A percentile compares a stretch with the other conserved stretches of the same genome.
phyloP scores from a whole-genome alignment of 1,140 invertebrate species.

The Microplitis demolitor region DNA sequence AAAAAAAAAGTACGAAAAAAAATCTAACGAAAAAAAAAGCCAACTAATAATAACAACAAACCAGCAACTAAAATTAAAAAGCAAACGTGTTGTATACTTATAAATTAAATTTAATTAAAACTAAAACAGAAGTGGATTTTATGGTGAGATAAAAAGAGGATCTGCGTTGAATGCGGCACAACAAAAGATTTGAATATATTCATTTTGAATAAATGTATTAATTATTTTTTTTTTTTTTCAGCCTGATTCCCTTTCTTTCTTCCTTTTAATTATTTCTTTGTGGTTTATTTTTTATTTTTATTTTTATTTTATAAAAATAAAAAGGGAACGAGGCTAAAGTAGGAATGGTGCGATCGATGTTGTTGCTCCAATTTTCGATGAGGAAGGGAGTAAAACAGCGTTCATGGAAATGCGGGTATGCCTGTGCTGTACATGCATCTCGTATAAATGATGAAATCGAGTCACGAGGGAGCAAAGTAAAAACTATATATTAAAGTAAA shows the following conservation, averaged over 20 bases:
- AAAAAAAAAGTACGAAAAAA: slow-evolving; percentile 29
- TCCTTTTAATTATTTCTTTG: not conserved
- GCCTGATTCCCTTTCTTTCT: not conserved
- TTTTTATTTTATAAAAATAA: not conserved
- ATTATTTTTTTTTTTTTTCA: not conserved
- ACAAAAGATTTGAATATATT: slow-evolving; percentile 5
- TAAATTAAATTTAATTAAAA: not conserved
- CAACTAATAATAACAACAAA: not conserved
- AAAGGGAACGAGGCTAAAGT: not conserved
- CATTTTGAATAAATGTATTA: not conserved
- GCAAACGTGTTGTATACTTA: not conserved
- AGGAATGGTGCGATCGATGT: slow-evolving; percentile 31
- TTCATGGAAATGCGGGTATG: slow-evolving; percentile 1
- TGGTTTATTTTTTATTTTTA: slow-evolving; percentile 4
- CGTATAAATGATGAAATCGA: not conserved
- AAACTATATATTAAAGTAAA: not conserved
- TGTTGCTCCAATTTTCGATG: slow-evolving; percentile 33
- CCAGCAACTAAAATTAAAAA: not conserved
- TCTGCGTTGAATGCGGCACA: not conserved
- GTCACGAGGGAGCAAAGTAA: not conserved
- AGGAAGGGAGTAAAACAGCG: slow-evolving; percentile 1
- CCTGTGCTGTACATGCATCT: not conserved
- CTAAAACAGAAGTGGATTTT: not conserved
- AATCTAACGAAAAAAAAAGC: not conserved
- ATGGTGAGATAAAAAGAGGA: not conserved